Conservation (phyloP, 2,888 invertebrate genomes). For the Pimpla rufipes region DNA sequence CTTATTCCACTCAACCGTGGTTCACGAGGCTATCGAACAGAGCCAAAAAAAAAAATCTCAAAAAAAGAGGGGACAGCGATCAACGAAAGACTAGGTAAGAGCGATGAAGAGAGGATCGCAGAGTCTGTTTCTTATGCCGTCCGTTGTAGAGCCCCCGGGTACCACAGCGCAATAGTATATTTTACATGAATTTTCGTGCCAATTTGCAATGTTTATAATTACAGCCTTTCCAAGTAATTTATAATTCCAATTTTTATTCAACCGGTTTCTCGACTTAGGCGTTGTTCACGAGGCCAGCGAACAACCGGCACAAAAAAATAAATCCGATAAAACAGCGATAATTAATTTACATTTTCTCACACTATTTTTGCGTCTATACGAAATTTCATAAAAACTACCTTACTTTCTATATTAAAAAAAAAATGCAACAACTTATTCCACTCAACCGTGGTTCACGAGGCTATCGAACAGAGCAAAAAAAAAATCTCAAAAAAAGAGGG, state of each 20-base stretch:
- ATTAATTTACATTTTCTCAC: too few species aligned
- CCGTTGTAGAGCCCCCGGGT: conserved; percentile 75
- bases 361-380: not conserved
- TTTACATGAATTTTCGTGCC: too few species aligned
- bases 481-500: conserved; percentile 36
- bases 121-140: conserved; percentile 71
- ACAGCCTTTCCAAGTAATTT: too few species aligned
- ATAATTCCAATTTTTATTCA: too few species aligned
- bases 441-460: not conserved
- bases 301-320: too few species aligned
- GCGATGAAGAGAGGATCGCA: conserved; percentile 69
- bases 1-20: not conserved
- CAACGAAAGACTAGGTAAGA: conserved; percentile 41
- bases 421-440: not conserved
- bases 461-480: conserved; percentile 26
- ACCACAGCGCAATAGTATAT: conserved; percentile 77
- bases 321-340: too few species aligned
- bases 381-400: not conserved
- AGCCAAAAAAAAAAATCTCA: conserved; percentile 35
- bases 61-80: conserved; percentile 37
- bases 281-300: too few species aligned
- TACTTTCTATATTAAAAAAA: not conserved
- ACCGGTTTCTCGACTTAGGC: too few species aligned
- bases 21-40: not conserved
- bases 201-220: too few species aligned